Evolutionary conservation across 2,797 vertebrate genomes (phyloP), one percentile per base, ranked within the genome.

Genomic region (Sibirionetta formosa): DNA sequence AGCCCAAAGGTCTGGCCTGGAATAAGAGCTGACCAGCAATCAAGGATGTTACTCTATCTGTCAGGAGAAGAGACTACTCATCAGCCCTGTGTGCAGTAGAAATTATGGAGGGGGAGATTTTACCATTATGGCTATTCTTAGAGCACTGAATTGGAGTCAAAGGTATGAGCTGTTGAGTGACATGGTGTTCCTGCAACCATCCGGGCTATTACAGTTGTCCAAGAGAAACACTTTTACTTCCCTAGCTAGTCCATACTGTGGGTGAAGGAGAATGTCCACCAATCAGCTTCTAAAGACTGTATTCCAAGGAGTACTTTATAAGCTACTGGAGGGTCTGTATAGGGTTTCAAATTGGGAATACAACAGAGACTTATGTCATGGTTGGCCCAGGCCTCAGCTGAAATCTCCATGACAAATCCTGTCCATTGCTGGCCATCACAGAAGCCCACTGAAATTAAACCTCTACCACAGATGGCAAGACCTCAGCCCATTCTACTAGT

Each of bases 281-380:
- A 42, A 11, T 15, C 46, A 82, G 6, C 18, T 70, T 78, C 35
- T 48, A 42, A 70, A 70, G 38, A 64, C 31, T 70, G 48, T 15
- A 73, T 64, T 92, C 60, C 51, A 20, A 53, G 11, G 6, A 9
- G 6, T 64, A 18, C 5, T 56, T 85, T 53, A 71, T 50, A 94
- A 81, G 69, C 14, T 57, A 29, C 18, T 20, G 36, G 9, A 0
- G 1, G 5, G 29, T 51, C 9, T 65, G 36, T 76, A 40, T 2
- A 42, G 29, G 38, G 10, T 17, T 84, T 70, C 46, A 70, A 17
- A 82, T 3, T 44, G 3, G 4, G 15, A 56, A 12, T 46, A 54
- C 1, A 63, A 14, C 3, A 65, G 19, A 4, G 3, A 27, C 10
- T 0, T 4, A 36, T 8, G 22, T 31, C 2, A 1, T 5, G 5